These are phyloP conservation scores for Harpalus rubripes DNA, from an alignment of 2,888 invertebrate genomes.

Conservation along the genomic window DNA sequence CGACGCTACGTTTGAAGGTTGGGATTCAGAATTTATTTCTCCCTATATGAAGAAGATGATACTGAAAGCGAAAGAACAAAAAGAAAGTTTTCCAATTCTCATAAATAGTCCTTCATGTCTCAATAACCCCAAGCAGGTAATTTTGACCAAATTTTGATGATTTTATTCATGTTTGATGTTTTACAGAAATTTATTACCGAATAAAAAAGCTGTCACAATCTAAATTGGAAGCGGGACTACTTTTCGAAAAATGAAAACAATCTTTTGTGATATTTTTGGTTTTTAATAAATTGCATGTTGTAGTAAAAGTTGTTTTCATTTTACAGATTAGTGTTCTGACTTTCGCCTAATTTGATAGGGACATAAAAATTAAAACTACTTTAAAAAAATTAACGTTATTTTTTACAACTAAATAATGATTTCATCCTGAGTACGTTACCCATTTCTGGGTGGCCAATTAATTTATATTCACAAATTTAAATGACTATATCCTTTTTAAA, in stretches of 20 bases:
- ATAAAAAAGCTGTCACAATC: conserved; percentile 12
- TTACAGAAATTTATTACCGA: neutral
- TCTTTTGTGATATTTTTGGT: conserved; percentile 26
- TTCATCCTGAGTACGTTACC: too few relatives aligned
- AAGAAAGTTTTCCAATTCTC: conserved; percentile 24
- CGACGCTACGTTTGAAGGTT: conserved; percentile 1
- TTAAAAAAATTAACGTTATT: too few relatives aligned
- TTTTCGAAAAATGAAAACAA: conserved; percentile 26
- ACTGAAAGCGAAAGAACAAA: conserved; percentile 1
- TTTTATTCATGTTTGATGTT: neutral
- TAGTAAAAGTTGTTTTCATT: conserved; percentile 19
- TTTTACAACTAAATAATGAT: too few relatives aligned
- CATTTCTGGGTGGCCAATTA: too few relatives aligned
- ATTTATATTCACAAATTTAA: too few relatives aligned
- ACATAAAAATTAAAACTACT: too few relatives aligned
- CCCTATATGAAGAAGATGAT: conserved; percentile 35
- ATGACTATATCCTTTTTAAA: too few relatives aligned
- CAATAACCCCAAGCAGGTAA: conserved; percentile 7
- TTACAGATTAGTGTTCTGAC: neutral
- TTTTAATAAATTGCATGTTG: conserved; percentile 14
- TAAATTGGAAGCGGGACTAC: conserved; percentile 1
- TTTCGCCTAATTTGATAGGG: too few relatives aligned
- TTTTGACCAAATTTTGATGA: neutral
- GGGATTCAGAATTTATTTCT: conserved; percentile 19
- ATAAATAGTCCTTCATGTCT: neutral